Conservation (phyloP, 2,113 vertebrate genomes). For the Tretioscincus oriximinensis region DNA sequence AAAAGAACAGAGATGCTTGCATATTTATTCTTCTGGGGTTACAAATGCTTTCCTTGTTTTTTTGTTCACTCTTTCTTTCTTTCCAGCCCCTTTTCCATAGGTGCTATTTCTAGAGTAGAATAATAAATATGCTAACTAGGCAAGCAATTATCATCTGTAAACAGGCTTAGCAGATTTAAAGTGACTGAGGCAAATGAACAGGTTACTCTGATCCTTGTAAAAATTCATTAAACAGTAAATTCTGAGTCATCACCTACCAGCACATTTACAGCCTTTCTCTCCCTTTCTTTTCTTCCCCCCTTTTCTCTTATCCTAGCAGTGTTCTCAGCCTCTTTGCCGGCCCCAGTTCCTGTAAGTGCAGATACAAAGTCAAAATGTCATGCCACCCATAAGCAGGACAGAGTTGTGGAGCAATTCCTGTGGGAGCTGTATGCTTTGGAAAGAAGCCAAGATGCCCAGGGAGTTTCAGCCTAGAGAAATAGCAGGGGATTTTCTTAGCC, state of each 20-base stretch:
- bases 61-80: background rate
- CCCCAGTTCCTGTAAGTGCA: conserved; percentile 50
- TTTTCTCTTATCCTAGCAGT: background rate
- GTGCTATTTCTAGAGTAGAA: conserved; percentile 56
- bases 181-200: conserved; percentile 12
- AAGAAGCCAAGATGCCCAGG: conserved; percentile 63
- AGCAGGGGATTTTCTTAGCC: conserved; percentile 60
- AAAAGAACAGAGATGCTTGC: conserved; percentile 8
- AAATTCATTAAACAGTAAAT: conserved; percentile 60
- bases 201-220: conserved; percentile 52
- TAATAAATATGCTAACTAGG: conserved; percentile 60
- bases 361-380: conserved; percentile 66
- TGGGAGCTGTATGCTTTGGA: conserved; percentile 77
- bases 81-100: conserved; percentile 12
- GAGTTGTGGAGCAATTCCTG: conserved; percentile 65
- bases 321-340: conserved; percentile 40
- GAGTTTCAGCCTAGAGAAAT: conserved; percentile 65
- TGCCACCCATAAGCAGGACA: conserved; percentile 58
- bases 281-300: background rate
- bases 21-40: conserved; percentile 16
- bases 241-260: conserved; percentile 36
- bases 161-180: conserved; percentile 33
- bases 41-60: background rate
- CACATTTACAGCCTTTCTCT: conserved; percentile 37
- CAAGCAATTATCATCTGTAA: conserved; percentile 50